phyloP scores from a whole-genome alignment of 1,140 invertebrate genomes.

The Drepana arcuata region DNA sequence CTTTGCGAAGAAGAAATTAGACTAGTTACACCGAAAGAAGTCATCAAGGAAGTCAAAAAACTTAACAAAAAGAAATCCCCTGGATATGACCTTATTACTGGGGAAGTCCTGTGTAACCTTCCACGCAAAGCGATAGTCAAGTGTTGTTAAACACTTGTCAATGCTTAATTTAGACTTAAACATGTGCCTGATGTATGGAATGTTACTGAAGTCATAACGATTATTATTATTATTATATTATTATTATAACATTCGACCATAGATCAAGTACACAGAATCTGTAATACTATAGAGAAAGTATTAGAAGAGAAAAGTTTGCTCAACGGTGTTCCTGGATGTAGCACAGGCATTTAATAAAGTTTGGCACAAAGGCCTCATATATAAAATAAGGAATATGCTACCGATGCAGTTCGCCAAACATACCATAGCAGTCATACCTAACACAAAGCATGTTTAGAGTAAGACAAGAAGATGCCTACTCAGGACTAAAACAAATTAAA shows the following conservation, averaged over 20 bases:
- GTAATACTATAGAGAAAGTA: neutral
- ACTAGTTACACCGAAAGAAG: neutral
- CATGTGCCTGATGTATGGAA: neutral
- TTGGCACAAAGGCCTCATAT: too few species aligned
- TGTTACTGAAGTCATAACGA: neutral
- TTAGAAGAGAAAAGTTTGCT: neutral
- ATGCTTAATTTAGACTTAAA: neutral
- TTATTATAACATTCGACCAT: neutral
- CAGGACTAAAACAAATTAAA: neutral
- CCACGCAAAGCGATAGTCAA: neutral
- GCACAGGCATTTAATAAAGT: too few species aligned
- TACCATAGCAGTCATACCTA: neutral
- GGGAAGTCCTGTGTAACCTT: neutral
- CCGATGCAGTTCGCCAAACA: neutral
- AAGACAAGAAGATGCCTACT: neutral
- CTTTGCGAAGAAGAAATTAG: neutral
- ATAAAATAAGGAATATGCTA: neutral
- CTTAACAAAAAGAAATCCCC: conserved; percentile 5
- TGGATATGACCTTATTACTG: neutral
- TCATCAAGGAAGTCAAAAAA: conserved; percentile 2
- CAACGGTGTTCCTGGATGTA: neutral
- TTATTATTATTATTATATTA: neutral
- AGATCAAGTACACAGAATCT: neutral
- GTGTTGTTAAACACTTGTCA: neutral
- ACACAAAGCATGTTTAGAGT: neutral